Conservation (phyloP, 2,888 invertebrate species). For the Ceraclea dissimilis region DNA sequence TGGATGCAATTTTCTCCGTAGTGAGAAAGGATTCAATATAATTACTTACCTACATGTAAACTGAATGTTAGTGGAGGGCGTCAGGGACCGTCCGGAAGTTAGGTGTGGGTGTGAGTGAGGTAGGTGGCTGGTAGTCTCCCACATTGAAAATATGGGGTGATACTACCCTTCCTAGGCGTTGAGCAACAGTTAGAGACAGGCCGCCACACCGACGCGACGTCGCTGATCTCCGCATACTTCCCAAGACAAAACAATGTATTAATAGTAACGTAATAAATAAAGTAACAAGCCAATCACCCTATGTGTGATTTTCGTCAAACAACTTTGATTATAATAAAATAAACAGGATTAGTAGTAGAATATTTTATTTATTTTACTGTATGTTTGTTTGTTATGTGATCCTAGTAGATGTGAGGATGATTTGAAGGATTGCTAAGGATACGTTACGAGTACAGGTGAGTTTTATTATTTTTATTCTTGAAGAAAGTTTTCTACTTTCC, state of each 20-base stretch:
- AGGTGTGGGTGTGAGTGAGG: neutral
- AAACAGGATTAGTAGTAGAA: neutral
- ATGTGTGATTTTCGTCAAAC: too few species aligned
- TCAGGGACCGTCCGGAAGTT: neutral
- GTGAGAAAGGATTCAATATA: neutral
- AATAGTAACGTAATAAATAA: constrained; percentile 10
- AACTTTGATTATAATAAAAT: too few species aligned
- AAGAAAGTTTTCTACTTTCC: too few species aligned
- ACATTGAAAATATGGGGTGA: neutral
- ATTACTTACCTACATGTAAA: neutral
- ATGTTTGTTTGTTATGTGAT: too few species aligned
- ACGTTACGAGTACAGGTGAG: too few species aligned
- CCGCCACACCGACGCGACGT: constrained; percentile 13
- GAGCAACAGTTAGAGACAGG: constrained; percentile 21
- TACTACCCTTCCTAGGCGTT: neutral
- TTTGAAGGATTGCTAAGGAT: too few species aligned
- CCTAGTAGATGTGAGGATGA: too few species aligned
- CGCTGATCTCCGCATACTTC: neutral
- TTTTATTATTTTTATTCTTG: too few species aligned
- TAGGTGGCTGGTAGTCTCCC: neutral
- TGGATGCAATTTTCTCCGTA: too few species aligned
- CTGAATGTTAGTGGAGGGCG: neutral
- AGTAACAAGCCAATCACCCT: neutral
- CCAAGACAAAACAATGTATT: constrained; percentile 8
- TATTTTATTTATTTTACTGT: too few species aligned